Evolutionary conservation across 30 jellyfish, hydroid and myxozoan species (phyloP), one percentile per base, ranked within the genome.

Genomic region (Calvadosia cruxmelitensis): DNA sequence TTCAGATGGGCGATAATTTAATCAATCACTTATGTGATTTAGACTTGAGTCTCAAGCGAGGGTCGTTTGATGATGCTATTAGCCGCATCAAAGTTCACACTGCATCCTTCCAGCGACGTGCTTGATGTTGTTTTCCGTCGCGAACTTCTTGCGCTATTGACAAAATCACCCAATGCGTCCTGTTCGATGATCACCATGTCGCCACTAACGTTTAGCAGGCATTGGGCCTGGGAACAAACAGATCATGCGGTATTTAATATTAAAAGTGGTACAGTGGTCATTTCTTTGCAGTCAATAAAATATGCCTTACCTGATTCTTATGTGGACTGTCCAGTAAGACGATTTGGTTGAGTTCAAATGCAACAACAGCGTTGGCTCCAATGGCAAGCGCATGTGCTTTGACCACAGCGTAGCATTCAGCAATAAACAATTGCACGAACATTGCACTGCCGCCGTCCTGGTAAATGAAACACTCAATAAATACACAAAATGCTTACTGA

Each of bases 251-350:
- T 42, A 20, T 42, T 42, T 42, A 20, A 42, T 33, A 34, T 49
- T n/a, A n/a, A n/a, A n/a, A n/a, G 57, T 42, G 57, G 57, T 5
- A 10, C 10, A 42, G 20, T 42, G 57, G 57, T 42, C 57, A 42
- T 42, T n/a, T n/a, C n/a, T n/a, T n/a, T n/a, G n/a, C n/a, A n/a
- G n/a, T n/a, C n/a, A n/a, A n/a, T n/a, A n/a, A n/a, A n/a, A n/a
- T n/a, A n/a, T n/a, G n/a, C n/a, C 78, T 25, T 52, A 81, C 97
- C 97, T 88, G 95, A 71, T 88, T 88, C 67, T 88, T 88, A 50
- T 81, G 95, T 31, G 97, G 79, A 76, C 86, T 88, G 67, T 74
- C 84, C 34, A 68, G 71, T 1, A 88, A 82, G 15, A 83, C 72
- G 29, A 88, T 74, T 63, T 88, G 93, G 57, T 84, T 82, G 26